Conservation (phyloP, 2,797 vertebrate species). For the Oceanodroma leucorhoa region DNA sequence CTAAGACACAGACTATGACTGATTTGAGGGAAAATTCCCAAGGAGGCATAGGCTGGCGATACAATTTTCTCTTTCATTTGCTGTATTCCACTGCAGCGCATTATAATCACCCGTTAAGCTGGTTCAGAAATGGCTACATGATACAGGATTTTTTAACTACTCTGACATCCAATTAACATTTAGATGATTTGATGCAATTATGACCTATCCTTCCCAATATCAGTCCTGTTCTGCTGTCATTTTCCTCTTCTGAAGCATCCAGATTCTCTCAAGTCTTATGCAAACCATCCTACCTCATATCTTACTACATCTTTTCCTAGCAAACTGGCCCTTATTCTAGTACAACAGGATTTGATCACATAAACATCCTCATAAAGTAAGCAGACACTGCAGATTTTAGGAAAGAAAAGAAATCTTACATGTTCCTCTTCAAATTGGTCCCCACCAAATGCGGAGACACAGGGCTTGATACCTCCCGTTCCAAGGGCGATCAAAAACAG, state of each 20-base stretch:
- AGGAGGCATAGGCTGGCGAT: background rate
- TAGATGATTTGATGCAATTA: background rate
- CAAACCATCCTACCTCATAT: background rate
- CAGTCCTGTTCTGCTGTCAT: background rate
- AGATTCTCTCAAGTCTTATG: background rate
- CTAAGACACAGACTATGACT: background rate
- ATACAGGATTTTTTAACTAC: background rate
- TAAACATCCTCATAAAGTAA: background rate
- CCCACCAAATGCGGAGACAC: slow-evolving; percentile 95
- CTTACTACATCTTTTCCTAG: background rate
- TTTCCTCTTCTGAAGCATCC: background rate
- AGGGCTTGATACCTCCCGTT: slow-evolving; percentile 97
- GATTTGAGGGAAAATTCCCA: background rate
- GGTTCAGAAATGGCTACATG: background rate
- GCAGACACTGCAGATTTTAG: slow-evolving; percentile 16
- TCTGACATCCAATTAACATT: background rate
- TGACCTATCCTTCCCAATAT: background rate
- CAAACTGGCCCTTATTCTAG: background rate
- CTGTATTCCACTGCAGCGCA: background rate
- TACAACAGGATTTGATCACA: background rate
- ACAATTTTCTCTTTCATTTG: background rate
- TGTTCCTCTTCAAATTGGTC: slow-evolving; percentile 94
- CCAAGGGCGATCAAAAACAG: slow-evolving; percentile 92
- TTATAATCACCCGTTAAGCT: background rate
- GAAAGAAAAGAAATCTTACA: slow-evolving; percentile 79